Base-by-base conservation (phyloP, 1,140 invertebrate species). In the Wasmannia auropunctata region DNA sequence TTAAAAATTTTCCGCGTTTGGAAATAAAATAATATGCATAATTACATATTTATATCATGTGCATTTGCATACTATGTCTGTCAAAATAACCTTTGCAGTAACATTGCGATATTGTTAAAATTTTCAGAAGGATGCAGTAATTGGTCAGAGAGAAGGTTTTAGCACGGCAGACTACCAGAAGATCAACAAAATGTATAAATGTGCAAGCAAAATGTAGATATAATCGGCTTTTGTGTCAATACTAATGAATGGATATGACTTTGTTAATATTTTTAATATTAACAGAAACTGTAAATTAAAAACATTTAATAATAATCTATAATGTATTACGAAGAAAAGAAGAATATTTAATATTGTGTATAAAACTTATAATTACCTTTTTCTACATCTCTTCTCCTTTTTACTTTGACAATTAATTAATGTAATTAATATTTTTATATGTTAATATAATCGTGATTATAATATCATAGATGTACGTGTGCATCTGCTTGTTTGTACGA, bases 141-240 rank as follows among this genome's bases (percentile, higher is more conserved):
- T 96, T 86, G 97, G 97, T 0, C 97, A 98, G 90, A 95, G 97
- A 31, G 96, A 97, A 31, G 97, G 97, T 8, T 96, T 98, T 70
- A 97, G 97, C 51, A 94, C 95, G 16, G 95, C 95, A 0, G 97
- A 98, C 90, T 95, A 98, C 11, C 96, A 96, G 80, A 98, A 98
- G 93, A 95, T 98, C n/a, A 96, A 96, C 58, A 94, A 94, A 77
- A 98, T 98, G 97, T 98, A 98, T 92, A 96, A 96, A 76, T 98
- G 97, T 91, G n/a, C n/a, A n/a, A n/a, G n/a, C n/a, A 49, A 49
- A 46, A 11, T 49, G 14, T 58, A 7, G 22, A 3, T 4, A 25
- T 25, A 58, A 25, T 58, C 54, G 1, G 1, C 54, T 5, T 58
- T 25, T 25, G 28, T 5, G 10, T 58, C 22, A 56, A n/a, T 22